Percentiles rank a stretch among this genome's conserved stretches.
phyloP scores from a whole-genome alignment of 2,797 vertebrate genomes.

The Antennarius maculatus region DNA sequence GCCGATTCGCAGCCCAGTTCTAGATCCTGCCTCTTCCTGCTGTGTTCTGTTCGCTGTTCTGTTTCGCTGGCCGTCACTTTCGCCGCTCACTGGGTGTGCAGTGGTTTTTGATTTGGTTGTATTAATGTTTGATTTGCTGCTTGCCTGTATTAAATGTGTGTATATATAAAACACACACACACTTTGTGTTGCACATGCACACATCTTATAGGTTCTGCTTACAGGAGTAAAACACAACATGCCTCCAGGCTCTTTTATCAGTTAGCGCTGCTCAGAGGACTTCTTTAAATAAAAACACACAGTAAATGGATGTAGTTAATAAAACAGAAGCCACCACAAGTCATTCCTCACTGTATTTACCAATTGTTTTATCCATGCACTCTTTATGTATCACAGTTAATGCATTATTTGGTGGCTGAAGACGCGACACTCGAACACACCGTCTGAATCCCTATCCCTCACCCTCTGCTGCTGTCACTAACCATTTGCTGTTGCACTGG shows the following conservation, averaged over 20 bases:
- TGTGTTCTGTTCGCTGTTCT: slow-evolving; percentile 36
- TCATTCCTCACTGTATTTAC: neutral
- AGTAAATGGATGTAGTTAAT: neutral
- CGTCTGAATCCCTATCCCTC: slow-evolving; percentile 42
- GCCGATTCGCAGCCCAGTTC: slow-evolving; percentile 54
- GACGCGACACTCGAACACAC: slow-evolving; percentile 40
- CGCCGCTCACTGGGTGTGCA: slow-evolving; percentile 53
- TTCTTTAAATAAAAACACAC: neutral
- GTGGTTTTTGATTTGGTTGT: slow-evolving; percentile 59
- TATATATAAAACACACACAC: slow-evolving; percentile 6
- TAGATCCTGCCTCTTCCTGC: slow-evolving; percentile 18
- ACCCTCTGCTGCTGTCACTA: slow-evolving; percentile 65
- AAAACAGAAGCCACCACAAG: neutral
- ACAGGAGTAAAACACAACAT: neutral
- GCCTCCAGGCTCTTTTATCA: neutral
- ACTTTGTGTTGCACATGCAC: slow-evolving; percentile 9
- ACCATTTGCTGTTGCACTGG: slow-evolving; percentile 73
- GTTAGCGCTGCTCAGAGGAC: neutral
- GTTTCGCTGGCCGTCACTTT: slow-evolving; percentile 50
- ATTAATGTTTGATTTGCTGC: slow-evolving; percentile 59
- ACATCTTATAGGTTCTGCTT: neutral
- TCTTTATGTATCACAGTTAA: slow-evolving; percentile 6
- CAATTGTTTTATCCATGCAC: neutral
- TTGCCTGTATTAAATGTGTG: slow-evolving; percentile 33
- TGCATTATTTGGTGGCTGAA: slow-evolving; percentile 10